A percentile compares a stretch with the other conserved stretches of the same genome.
phyloP scores from a whole-genome alignment of 2,797 vertebrate species.

The Hippocampus kuda region DNA sequence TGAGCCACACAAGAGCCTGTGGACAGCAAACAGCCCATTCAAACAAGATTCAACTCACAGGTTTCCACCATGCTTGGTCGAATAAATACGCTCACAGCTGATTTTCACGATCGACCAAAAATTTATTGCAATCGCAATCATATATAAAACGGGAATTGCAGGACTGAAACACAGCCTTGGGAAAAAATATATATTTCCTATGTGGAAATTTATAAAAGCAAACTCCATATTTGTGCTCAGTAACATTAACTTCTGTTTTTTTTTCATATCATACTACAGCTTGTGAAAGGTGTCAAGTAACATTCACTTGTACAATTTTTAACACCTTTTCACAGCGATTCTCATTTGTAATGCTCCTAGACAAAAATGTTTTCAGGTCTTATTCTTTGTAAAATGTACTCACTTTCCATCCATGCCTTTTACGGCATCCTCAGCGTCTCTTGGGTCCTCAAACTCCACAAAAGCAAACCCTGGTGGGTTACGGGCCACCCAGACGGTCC shows the following conservation, averaged over 20 bases:
- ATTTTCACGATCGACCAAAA: too few relatives aligned
- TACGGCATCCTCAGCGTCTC: conserved; percentile 69
- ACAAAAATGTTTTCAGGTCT: neutral
- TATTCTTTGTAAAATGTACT: conserved; percentile 27
- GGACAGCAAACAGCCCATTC: neutral
- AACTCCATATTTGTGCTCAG: neutral
- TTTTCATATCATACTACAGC: too few relatives aligned
- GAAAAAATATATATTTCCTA: too few relatives aligned
- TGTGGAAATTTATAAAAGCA: too few relatives aligned
- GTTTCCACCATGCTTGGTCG: too few relatives aligned
- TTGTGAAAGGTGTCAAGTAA: neutral
- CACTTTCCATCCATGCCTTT: conserved; percentile 74
- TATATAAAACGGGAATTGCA: too few relatives aligned
- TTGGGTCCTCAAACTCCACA: conserved; percentile 69
- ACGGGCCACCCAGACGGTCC: conserved; percentile 71
- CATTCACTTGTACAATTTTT: neutral
- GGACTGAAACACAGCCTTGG: too few relatives aligned
- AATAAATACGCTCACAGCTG: too few relatives aligned
- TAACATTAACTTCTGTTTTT: neutral
- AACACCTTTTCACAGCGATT: too few relatives aligned
- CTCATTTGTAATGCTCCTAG: too few relatives aligned
- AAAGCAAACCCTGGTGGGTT: conserved; percentile 72
- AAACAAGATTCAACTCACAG: neutral
- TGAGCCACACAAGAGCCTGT: conserved; percentile 71
- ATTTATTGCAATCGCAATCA: too few relatives aligned